Evolutionary conservation across 2,797 vertebrate species (phyloP).

Genomic region (Melanotaenia parkinsoni): DNA sequence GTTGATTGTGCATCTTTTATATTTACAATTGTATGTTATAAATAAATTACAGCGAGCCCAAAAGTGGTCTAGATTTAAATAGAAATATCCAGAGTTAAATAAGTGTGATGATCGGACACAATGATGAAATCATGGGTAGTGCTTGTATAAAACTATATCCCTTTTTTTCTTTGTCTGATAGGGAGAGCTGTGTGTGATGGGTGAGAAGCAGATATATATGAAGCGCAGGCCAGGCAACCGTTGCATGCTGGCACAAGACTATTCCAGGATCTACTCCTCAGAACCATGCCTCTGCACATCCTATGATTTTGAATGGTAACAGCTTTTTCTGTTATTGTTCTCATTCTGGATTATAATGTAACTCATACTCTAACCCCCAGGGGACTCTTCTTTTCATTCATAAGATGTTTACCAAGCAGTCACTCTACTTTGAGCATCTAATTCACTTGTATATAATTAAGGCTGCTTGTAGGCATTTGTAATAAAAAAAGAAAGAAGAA

Average conservation of each 20-base stretch:
- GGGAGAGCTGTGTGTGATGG: conserved; percentile 96
- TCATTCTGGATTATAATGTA: conserved; percentile 19
- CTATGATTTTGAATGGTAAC: conserved; percentile 97
- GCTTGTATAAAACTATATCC: conserved; percentile 3
- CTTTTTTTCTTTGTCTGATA: conserved; percentile 59
- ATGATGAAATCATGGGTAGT: background rate
- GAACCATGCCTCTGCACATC: conserved; percentile 91
- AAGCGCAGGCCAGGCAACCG: conserved; percentile 92
- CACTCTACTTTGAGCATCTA: conserved; percentile 21
- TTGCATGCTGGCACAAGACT: conserved; percentile 89
- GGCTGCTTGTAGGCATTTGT: conserved; percentile 32
- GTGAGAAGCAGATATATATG: conserved; percentile 94
- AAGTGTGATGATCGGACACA: background rate
- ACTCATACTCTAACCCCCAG: conserved; percentile 23
- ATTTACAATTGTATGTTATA: background rate
- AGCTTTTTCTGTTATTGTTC: conserved; percentile 33
- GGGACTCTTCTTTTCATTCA: conserved; percentile 33
- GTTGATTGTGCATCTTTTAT: background rate
- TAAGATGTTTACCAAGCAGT: conserved; percentile 49
- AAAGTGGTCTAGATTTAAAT: background rate
- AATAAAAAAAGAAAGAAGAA: conserved; percentile 24
- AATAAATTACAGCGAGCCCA: background rate
- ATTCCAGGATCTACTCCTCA: conserved; percentile 89
- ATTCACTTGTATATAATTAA: conserved; percentile 55
- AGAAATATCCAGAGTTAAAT: background rate